Base-by-base conservation (phyloP, 2,113 vertebrate genomes). In the Coryphaenoides rupestris region DNA sequence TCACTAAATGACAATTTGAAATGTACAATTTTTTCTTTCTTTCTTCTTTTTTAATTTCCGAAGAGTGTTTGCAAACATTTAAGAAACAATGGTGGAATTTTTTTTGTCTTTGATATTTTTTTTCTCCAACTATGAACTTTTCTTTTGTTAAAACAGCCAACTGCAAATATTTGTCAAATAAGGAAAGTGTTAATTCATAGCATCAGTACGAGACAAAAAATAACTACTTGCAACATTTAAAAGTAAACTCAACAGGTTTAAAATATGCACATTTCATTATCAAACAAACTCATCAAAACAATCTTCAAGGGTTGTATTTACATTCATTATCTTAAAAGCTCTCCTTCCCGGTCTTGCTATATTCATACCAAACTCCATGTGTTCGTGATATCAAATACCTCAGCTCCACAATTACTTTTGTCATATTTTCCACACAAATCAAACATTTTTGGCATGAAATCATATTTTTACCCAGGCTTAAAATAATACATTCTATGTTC, bases 401-500 rank as follows among this genome's bases (percentile, higher is more conserved):
- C 59, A 67, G 24, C 54, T 62, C 60, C 12, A 33, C 22, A 55
- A 62, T 77, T 55, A 15, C 66, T 62, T 65, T 56, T 49, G 60
- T 66, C 84, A 40, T 40, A 40, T 40, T 40, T 40, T 40, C 33
- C 5, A 40, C 33, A 40, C 33, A 40, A 40, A 40, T 12, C 9
- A 40, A 40, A 40, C 33, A 40, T 46, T 60, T 80, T 80, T 77
- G 84, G 74, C 78, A 81, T 79, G 67, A 70, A 76, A 78, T 86
- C 71, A 76, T 72, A 68, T 56, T 49, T 78, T 68, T 79, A 69
- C 68, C 75, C 77, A 68, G 55, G 62, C 72, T 71, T 72, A 70
- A 78, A 81, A 84, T 54, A 87, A 88, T 88, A 87, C 87, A 90
- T 87, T 90, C 82, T 77, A 75, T 76, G 77, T 40, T 40, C 33